Base-by-base conservation (phyloP, 2,113 vertebrate species). In the Agapornis roseicollis region DNA sequence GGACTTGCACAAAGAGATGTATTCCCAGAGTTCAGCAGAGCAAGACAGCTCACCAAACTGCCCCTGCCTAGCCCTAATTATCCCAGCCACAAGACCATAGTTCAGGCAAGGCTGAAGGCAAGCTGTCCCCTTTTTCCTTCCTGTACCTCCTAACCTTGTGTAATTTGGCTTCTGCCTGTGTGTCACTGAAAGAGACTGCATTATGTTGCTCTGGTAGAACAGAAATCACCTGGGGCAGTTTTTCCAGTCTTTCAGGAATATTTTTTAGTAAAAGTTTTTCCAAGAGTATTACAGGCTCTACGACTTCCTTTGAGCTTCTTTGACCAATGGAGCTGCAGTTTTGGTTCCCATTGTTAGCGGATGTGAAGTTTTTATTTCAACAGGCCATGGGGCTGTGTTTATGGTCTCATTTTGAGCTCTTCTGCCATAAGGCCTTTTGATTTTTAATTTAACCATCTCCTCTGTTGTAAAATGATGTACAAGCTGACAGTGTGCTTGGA, bases 401-500 rank as follows among this genome's bases (percentile, higher is more conserved):
- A 80, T 61, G 58, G 88, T 96, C 90, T 98, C 97, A 82, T 66
- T 97, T 71, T 98, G 98, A 92, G 98, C 95, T 76, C 98, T 98
- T 91, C 98, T 98, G 79, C 98, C 98, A 56, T 98, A 97, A 78
- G 98, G 98, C 33, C 98, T 98, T 97, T 99, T 99, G 58, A 98
- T 95, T 97, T 99, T 99, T 80, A 99, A 96, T 92, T 99, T 98
- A 37, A 98, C 97, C 90, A 99, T 98, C 97, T 99, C 99, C 78
- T 99, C 98, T 37, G 97, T 97, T 5, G 99, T 98, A 86, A 99
- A 98, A 92, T 98, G 98, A 97, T 99, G 99, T 65, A 98, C 98
- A 35, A 99, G 97, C 52, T 98, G 98, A 95, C 99, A 99, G 93
- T 99, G 99, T 22, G 98, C 98, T 79, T 98, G 98, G 63, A 99